Evolutionary conservation across 2,888 invertebrate genomes (phyloP), one percentile per base, ranked within the genome.

Genomic region (Philopedon plagiatum): DNA sequence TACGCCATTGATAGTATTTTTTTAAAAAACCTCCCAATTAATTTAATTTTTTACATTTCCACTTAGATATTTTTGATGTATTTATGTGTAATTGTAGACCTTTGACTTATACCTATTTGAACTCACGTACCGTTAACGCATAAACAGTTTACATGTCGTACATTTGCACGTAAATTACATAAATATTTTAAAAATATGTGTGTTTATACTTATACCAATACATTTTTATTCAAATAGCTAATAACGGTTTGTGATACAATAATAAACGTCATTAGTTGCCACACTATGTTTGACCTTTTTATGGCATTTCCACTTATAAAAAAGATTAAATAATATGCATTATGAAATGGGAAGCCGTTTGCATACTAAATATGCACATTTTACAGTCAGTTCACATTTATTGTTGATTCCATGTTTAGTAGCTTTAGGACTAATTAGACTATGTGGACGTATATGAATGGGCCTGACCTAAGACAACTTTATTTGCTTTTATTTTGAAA

Each of bases 311-410:
- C 60, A 58, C 46, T 9, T 29, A 23, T 26, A 41, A 58, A 67
- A 67, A 60, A 49, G 39, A 51, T 39, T 58, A 60, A 68, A 68
- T 61, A 68, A 61, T 61, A 61, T 68, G 54, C 51, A 58, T 67
- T 58, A 67, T 67, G 66, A 46, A 58, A 67, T 49, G n/a, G n/a
- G n/a, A n/a, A 37, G 23, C 32, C 15, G 56, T 65, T 65, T 61
- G 46, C 44, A 61, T 61, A n/a, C 37, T n/a, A 15, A 13, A 3
- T 39, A 26, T 41, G 15, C 60, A 41, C 26, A 41, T 15, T 60
- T 15, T 41, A 54, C 26, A 60, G 21, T 58, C 39, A n/a, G 19
- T 41, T 26, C 41, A 9, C 60, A 37, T 60, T 39, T 58, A 21
- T 8, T 15, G 13, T 26, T n/a, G 26, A 60, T 39, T 41, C 60